Conservation (phyloP, 2,113 vertebrate species). For the Saguinus midas region DNA sequence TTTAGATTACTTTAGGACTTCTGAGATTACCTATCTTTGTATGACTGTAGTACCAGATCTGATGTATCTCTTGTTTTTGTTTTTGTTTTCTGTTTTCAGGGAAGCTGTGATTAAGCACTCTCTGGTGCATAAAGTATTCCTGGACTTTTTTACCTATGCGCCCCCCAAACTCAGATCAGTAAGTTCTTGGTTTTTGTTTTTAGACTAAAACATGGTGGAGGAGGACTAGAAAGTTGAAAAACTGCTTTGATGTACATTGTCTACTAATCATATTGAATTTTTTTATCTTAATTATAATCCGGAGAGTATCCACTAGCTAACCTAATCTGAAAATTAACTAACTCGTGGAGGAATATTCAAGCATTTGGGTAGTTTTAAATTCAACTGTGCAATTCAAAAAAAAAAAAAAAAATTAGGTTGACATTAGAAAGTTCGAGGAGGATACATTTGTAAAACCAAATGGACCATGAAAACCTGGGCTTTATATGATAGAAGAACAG, state of each 20-base stretch:
- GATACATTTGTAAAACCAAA: conserved; percentile 25
- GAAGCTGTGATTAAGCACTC: conserved; percentile 98
- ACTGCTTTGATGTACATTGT: neutral
- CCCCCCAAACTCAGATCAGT: conserved; percentile 91
- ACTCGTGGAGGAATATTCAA: neutral
- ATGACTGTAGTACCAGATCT: neutral
- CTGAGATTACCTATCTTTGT: neutral
- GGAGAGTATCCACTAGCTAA: neutral
- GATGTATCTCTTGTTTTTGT: neutral
- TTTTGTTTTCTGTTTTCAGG: conserved; percentile 81
- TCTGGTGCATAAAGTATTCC: conserved; percentile 96
- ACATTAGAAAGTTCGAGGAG: neutral
- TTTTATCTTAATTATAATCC: conserved; percentile 38
- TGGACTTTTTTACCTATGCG: conserved; percentile 92
- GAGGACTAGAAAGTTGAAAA: neutral
- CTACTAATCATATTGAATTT: conserved; percentile 18
- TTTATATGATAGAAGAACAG: neutral
- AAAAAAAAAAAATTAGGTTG: neutral
- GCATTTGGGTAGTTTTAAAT: conserved; percentile 37
- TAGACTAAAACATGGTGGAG: neutral
- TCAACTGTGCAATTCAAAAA: neutral
- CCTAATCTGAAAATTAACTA: conserved; percentile 32
- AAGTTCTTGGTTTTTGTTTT: conserved; percentile 77
- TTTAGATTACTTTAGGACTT: neutral
- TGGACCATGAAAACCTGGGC: conserved; percentile 34